These are phyloP conservation scores for Scytalopus superciliaris DNA, from an alignment of 2,113 vertebrate species.

Conservation along the genomic window DNA sequence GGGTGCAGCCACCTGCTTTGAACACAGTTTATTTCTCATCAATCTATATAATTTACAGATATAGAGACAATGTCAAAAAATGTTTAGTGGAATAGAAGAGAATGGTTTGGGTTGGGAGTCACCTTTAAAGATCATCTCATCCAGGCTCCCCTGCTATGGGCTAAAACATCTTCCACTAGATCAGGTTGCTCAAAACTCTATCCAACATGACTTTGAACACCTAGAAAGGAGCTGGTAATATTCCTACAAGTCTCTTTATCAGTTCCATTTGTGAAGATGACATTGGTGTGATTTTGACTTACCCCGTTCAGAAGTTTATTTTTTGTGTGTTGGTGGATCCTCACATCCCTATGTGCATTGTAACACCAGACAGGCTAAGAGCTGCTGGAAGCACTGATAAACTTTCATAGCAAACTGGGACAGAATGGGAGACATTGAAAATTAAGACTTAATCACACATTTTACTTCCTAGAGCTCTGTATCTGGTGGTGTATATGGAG, in stretches of 20 bases:
- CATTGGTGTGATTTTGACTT: not conserved
- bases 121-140: not conserved
- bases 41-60: not conserved
- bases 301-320: not conserved
- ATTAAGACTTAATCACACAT: not conserved
- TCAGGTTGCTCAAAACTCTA: not conserved
- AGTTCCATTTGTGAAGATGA: not conserved
- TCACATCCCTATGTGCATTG: not conserved
- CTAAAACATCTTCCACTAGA: not conserved
- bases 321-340: not conserved
- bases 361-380: not conserved
- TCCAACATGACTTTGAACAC: not conserved
- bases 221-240: not conserved
- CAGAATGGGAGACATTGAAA: not conserved
- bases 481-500: slow-evolving; percentile 38
- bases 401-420: not conserved
- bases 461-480: slow-evolving; percentile 57
- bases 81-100: not conserved
- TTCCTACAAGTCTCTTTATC: not conserved
- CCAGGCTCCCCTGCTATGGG: not conserved
- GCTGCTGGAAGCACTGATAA: not conserved
- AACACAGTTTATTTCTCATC: not conserved
- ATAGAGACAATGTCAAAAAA: not conserved
- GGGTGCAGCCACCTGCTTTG: not conserved
- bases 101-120: not conserved